A percentile compares a stretch with the other conserved stretches of the same genome.
Evolutionary conservation across 2,113 vertebrate species (phyloP).

Genomic region (Orcinus orca): DNA sequence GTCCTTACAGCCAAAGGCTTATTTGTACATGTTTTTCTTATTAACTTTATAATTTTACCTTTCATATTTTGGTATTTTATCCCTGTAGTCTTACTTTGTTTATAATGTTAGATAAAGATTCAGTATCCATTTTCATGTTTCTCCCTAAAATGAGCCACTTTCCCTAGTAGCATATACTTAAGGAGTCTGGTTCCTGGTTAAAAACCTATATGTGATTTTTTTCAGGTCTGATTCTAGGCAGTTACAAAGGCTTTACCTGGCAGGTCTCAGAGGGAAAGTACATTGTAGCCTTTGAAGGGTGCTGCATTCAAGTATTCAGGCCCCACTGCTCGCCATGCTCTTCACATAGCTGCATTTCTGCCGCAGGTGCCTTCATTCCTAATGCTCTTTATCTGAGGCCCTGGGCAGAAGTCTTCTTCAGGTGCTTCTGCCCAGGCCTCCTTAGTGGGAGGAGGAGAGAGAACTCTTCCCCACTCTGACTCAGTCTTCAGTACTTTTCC

Average conservation of each 20-base stretch:
- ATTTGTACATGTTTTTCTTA: background rate
- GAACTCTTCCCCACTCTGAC: background rate
- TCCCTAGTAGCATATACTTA: background rate
- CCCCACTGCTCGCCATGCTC: background rate
- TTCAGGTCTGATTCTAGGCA: background rate
- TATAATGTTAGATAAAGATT: background rate
- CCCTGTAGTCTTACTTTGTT: background rate
- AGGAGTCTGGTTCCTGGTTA: background rate
- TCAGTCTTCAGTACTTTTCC: background rate
- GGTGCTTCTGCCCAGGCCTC: background rate
- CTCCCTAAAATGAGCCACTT: background rate
- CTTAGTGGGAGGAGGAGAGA: background rate
- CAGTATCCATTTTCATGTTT: background rate
- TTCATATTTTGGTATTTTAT: background rate
- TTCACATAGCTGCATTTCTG: background rate
- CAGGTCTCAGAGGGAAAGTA: background rate
- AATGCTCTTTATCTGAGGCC: background rate
- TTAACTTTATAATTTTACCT: background rate
- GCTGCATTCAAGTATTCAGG: background rate
- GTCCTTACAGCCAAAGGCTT: background rate
- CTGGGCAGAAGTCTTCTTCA: background rate
- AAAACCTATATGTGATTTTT: background rate
- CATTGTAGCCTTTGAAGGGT: background rate
- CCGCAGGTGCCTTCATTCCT: background rate
- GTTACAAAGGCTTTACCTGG: background rate